These are phyloP conservation scores for Diloba caeruleocephala DNA, from an alignment of 2,888 invertebrate genomes.

Conservation along the genomic window DNA sequence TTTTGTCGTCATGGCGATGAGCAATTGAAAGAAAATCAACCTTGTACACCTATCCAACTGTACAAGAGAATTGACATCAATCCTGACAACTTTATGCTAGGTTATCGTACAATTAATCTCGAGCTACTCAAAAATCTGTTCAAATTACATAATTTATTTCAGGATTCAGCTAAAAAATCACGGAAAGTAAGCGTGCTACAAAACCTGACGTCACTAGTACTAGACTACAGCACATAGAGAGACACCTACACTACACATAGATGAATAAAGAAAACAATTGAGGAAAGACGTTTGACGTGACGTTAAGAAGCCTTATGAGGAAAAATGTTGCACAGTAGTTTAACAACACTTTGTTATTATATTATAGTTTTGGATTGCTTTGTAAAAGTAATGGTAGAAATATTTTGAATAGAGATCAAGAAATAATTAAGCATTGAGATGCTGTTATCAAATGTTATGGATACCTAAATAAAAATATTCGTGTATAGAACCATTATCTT, in stretches of 20 bases:
- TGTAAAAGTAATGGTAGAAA: too few relatives aligned
- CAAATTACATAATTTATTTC: constrained; percentile 54
- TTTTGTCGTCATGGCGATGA: too few relatives aligned
- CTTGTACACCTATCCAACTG: too few relatives aligned
- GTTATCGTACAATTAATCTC: constrained; percentile 28
- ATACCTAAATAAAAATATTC: too few relatives aligned
- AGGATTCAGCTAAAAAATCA: constrained; percentile 50
- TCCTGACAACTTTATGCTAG: too few relatives aligned
- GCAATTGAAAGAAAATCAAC: too few relatives aligned
- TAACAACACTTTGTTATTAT: constrained; percentile 8
- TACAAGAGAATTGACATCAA: too few relatives aligned
- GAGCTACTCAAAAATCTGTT: constrained; percentile 31
- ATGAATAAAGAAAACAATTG: constrained; percentile 78
- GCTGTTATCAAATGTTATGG: too few relatives aligned
- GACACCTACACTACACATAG: constrained; percentile 35
- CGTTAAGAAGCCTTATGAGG: constrained; percentile 44
- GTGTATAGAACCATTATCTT: too few relatives aligned
- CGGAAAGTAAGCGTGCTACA: constrained; percentile 24
- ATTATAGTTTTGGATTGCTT: too few relatives aligned
- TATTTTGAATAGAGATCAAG: too few relatives aligned
- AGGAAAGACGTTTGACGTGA: constrained; percentile 71
- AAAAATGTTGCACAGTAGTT: constrained; percentile 37
- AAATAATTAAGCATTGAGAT: too few relatives aligned
- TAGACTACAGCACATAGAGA: constrained; percentile 56
- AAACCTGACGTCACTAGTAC: constrained; percentile 44